Evolutionary conservation across 2,797 vertebrate genomes (phyloP).

Genomic region (Hipposideros larvatus): DNA sequence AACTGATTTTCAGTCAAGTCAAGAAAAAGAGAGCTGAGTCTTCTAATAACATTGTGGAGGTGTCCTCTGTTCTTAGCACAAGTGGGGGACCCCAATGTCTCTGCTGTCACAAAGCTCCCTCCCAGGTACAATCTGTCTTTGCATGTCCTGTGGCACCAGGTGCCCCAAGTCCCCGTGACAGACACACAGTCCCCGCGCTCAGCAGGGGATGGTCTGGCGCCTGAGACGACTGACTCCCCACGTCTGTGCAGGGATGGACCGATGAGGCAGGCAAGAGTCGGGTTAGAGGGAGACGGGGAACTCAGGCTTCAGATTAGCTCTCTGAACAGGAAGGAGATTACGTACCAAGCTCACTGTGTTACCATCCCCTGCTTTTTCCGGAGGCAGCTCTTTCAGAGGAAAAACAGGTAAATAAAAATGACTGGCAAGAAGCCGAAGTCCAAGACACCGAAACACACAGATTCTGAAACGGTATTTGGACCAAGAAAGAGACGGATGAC

Average conservation of each 20-base stretch:
- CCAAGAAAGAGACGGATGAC: not conserved
- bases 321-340: slow-evolving; percentile 28
- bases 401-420: slow-evolving; percentile 21
- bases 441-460: not conserved
- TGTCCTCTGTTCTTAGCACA: not conserved
- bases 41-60: not conserved
- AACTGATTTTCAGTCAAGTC: not conserved
- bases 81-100: not conserved
- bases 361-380: slow-evolving; percentile 63
- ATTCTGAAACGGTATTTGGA: not conserved
- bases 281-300: not conserved
- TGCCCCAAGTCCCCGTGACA: not conserved
- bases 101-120: not conserved
- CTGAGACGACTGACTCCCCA: not conserved
- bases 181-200: not conserved
- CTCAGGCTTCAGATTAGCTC: slow-evolving; percentile 6
- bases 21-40: not conserved
- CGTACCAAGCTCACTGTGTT: not conserved
- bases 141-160: not conserved
- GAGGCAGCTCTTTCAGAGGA: slow-evolving; percentile 73
- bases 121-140: not conserved
- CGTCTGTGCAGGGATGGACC: not conserved
- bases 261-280: not conserved
- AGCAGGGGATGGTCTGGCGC: not conserved
- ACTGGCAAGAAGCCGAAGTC: not conserved